Evolutionary conservation across 1,140 invertebrate genomes (phyloP).

Genomic region (Dendrolimus punctatus): DNA sequence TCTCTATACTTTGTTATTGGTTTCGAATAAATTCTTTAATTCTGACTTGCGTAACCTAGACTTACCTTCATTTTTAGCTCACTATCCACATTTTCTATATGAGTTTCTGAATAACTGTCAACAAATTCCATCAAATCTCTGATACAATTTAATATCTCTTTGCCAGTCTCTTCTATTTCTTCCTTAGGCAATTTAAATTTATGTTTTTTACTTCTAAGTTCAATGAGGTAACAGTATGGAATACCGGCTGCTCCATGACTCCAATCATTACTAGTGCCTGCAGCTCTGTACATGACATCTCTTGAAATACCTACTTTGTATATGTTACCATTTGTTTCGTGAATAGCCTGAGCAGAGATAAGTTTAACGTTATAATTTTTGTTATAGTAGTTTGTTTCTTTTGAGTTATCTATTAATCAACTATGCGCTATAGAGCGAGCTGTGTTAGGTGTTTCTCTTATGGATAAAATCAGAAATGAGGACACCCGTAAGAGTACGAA

Average conservation of each 20-base stretch:
- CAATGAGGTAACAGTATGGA: slow-evolving; percentile 80
- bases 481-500: no score
- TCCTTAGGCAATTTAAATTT: slow-evolving; percentile 81
- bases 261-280: slow-evolving; percentile 81
- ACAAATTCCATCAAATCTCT: slow-evolving; percentile 73
- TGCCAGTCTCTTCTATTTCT: slow-evolving; percentile 77
- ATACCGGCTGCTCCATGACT: slow-evolving; percentile 74
- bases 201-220: slow-evolving; percentile 75
- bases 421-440: no score
- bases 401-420: no score
- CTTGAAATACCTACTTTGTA: slow-evolving; percentile 60
- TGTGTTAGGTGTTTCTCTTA: no score
- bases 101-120: slow-evolving; percentile 19
- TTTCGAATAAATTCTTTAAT: no score
- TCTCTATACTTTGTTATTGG: no score
- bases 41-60: no score
- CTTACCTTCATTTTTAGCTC: no score
- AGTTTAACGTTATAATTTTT: not conserved
- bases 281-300: slow-evolving; percentile 67
- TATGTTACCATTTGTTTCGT: slow-evolving; percentile 40
- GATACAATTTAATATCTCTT: slow-evolving; percentile 77
- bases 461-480: no score
- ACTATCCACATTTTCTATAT: no score
- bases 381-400: no score
- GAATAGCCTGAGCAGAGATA: slow-evolving; percentile 51